Evolutionary conservation across 2,888 invertebrate genomes (phyloP).

Genomic region (Heliconius charithonia): DNA sequence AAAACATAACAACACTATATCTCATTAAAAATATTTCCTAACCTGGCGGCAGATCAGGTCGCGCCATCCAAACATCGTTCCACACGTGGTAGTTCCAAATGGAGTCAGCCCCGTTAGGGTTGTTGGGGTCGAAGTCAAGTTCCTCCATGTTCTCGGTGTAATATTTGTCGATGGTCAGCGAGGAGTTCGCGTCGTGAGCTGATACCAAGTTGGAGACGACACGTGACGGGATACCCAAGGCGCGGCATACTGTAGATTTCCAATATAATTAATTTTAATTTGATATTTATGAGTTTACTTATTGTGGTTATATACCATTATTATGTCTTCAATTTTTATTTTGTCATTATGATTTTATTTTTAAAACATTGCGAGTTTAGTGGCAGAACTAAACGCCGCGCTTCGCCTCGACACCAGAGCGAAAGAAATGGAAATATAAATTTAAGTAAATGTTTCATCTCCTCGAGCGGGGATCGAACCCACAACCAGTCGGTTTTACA

Average conservation of each 20-base stretch:
- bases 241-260: constrained; percentile 86
- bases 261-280: neutral
- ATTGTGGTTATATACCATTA: neutral
- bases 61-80: constrained; percentile 94
- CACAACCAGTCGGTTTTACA: too few relatives aligned
- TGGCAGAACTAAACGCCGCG: too few relatives aligned
- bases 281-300: neutral
- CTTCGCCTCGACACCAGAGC: too few relatives aligned
- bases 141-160: constrained; percentile 87
- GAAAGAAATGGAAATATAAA: too few relatives aligned
- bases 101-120: constrained; percentile 87
- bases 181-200: constrained; percentile 92
- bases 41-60: constrained; percentile 89
- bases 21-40: constrained; percentile 19
- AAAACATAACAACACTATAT: neutral
- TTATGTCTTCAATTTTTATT: neutral
- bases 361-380: too few relatives aligned
- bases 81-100: constrained; percentile 96
- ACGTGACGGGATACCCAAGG: constrained; percentile 91
- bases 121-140: constrained; percentile 86
- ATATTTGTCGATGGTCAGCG: constrained; percentile 91
- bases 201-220: constrained; percentile 93
- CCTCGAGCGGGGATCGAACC: too few relatives aligned
- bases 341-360: too few relatives aligned
- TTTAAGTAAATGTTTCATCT: too few relatives aligned